These are phyloP conservation scores for Liolophura sinensis DNA, from an alignment of 1,140 invertebrate genomes.

Conservation along the genomic window DNA sequence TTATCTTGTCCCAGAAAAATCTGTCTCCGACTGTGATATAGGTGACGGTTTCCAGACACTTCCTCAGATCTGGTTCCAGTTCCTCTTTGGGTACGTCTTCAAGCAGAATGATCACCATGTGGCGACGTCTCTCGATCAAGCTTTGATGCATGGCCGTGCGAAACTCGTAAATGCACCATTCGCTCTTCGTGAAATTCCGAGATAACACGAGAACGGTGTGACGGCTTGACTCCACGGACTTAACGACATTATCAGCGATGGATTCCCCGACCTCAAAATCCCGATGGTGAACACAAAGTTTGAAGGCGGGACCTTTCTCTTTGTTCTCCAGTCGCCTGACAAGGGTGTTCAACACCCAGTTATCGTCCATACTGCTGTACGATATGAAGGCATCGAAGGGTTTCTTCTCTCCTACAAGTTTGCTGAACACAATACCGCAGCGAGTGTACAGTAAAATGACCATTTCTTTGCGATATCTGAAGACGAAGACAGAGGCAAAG, in stretches of 20 bases:
- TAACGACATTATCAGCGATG: slow-evolving; percentile 85
- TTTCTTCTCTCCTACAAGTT: slow-evolving; percentile 17
- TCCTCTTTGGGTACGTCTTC: slow-evolving; percentile 60
- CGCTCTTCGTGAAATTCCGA: slow-evolving; percentile 90
- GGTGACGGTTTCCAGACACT: slow-evolving; percentile 91
- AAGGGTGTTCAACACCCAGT: slow-evolving; percentile 34
- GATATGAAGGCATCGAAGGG: slow-evolving; percentile 41
- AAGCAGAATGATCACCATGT: slow-evolving; percentile 38
- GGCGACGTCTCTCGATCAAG: slow-evolving; percentile 31
- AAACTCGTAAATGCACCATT: slow-evolving; percentile 91
- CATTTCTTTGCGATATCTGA: slow-evolving; percentile 33
- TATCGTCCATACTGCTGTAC: slow-evolving; percentile 31
- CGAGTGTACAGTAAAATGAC: slow-evolving; percentile 33
- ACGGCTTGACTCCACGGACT: slow-evolving; percentile 85
- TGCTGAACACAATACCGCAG: slow-evolving; percentile 24
- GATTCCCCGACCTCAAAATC: slow-evolving; percentile 40
- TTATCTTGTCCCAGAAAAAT: slow-evolving; percentile 38
- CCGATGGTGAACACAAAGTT: slow-evolving; percentile 41
- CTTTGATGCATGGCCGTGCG: slow-evolving; percentile 43
- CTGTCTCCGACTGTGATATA: slow-evolving; percentile 65
- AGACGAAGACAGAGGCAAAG: slow-evolving; percentile 9
- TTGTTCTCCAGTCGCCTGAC: slow-evolving; percentile 23
- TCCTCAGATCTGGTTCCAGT: slow-evolving; percentile 84
- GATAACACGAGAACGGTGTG: slow-evolving; percentile 90
- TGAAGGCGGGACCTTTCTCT: slow-evolving; percentile 15